Conservation (phyloP, 2,113 vertebrate species). For the Hippocampus comes region DNA sequence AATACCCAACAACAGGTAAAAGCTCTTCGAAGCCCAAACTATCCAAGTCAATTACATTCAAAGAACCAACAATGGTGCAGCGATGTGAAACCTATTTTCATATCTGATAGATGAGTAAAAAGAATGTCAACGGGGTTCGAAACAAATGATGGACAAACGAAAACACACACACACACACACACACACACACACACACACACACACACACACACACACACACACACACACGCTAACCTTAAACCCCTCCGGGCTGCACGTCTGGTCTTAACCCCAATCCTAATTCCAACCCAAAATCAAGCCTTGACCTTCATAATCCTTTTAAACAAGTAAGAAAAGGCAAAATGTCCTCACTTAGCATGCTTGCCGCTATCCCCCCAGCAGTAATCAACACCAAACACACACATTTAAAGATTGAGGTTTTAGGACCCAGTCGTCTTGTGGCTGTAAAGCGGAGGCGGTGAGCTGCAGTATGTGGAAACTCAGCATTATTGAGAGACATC, state of each 20-base stretch:
- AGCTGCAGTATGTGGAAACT: neutral
- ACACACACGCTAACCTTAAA: conserved; percentile 32
- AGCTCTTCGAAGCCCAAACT: too few relatives aligned
- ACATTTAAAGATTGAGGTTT: conserved; percentile 22
- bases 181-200: neutral
- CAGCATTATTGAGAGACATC: neutral
- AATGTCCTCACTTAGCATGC: conserved; percentile 31
- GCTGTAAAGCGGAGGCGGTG: conserved; percentile 1
- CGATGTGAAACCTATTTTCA: too few relatives aligned
- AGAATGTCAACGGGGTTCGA: too few relatives aligned
- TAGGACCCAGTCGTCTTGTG: conserved; percentile 58
- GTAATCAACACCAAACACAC: conserved; percentile 24
- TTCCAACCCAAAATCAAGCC: conserved; percentile 43
- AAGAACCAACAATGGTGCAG: too few relatives aligned
- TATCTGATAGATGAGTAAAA: too few relatives aligned
- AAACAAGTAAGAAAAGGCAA: conserved; percentile 60
- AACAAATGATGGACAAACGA: too few relatives aligned
- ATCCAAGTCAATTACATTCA: too few relatives aligned
- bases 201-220: conserved; percentile 17
- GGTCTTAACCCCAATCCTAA: conserved; percentile 48
- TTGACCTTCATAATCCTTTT: conserved; percentile 53
- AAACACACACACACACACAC: too few relatives aligned
- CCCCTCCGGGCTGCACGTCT: conserved; percentile 11
- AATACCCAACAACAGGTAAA: too few relatives aligned
- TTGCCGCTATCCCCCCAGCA: conserved; percentile 15